Evolutionary conservation across 92 coral and sea anemone species (phyloP), one percentile per base, ranked within the genome.

Genomic region (Palythoa heliodiscus): DNA sequence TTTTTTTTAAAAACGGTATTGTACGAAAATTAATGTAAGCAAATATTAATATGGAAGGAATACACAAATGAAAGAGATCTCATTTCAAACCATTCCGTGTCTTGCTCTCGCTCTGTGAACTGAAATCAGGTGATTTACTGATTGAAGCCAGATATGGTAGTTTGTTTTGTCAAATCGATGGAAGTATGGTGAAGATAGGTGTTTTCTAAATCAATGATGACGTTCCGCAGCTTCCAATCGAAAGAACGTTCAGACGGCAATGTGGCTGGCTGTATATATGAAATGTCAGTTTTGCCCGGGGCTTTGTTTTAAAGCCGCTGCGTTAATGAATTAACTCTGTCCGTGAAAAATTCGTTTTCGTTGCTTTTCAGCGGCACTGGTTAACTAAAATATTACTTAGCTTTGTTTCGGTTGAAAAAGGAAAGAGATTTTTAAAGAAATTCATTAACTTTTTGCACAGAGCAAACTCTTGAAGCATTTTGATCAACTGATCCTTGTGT

Each of bases 11-110:
- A 60, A 19, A 11, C 55, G 9, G 71, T 78, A 64, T 43, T 66
- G 74, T 80, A 80, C 84, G 25, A 76, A 80, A 57, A 39, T 80
- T 80, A 88, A 84, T 91, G 78, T 35, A 87, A 71, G 91, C 80
- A 84, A 91, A 91, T 88, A 84, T 43, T 43, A 43, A 43, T 84
- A 88, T 79, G 93, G 81, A 78, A 84, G 75, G 73, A 85, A 91
- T 70, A 69, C 73, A 60, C 83, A n/a, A 78, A 61, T 64, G 83
- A 80, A 80, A 80, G 73, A 48, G 84, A 80, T 80, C 52, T 69
- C 85, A 12, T 77, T 75, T 77, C 76, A 47, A 73, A 48, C 38
- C 52, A 78, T 37, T 71, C 77, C 71, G 19, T 76, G 77, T 84
- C 75, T 77, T 22, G 82, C 60, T 68, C 57, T 17, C 70, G 60